Percentiles rank a stretch among this genome's conserved stretches.
phyloP scores from a whole-genome alignment of 2,797 vertebrate species.

The Urosaurus nigricauda region DNA sequence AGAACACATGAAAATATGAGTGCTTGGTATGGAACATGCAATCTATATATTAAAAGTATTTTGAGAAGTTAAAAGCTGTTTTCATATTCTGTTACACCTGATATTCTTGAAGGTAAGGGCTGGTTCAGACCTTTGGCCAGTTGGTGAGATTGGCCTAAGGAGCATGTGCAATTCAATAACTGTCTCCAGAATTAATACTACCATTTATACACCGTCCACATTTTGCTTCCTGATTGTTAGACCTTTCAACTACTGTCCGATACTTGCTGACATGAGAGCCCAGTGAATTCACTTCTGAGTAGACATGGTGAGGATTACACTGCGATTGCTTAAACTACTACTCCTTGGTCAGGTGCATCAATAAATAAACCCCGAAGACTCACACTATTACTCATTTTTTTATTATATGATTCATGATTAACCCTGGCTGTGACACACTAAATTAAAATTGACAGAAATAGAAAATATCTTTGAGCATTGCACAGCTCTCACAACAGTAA shows the following conservation, averaged over 20 bases:
- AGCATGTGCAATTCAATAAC: not conserved
- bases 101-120: constrained; percentile 19
- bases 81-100: constrained; percentile 55
- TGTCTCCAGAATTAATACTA: not conserved
- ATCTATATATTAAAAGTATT: constrained; percentile 68
- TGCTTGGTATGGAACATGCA: constrained; percentile 58
- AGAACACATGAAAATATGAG: constrained; percentile 58
- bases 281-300: not conserved
- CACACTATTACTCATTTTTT: not conserved
- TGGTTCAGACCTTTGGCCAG: not conserved
- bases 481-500: not conserved
- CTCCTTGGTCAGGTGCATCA: not conserved
- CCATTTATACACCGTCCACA: not conserved
- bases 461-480: not conserved
- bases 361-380: not conserved
- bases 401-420: not conserved
- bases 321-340: not conserved
- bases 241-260: not conserved
- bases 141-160: not conserved
- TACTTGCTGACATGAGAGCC: not conserved
- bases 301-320: not conserved
- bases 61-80: constrained; percentile 68
- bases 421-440: not conserved
- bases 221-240: not conserved
- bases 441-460: not conserved